phyloP scores from a whole-genome alignment of 2,888 invertebrate species.

The Eupelmus urozonus region DNA sequence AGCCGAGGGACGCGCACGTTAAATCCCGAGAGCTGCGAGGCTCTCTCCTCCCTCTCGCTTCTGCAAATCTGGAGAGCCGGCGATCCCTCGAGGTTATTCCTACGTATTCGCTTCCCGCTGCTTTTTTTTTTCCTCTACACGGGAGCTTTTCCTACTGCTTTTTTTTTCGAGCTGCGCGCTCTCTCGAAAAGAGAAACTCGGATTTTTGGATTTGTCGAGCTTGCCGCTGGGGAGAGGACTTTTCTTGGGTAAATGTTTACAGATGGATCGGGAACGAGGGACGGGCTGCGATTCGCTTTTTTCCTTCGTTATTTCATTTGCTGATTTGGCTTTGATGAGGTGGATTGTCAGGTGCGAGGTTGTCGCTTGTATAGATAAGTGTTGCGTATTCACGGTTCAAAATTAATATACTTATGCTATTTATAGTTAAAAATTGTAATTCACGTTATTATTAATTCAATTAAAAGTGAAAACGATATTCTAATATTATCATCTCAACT shows the following conservation, averaged over 20 bases:
- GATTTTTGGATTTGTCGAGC: conserved; percentile 48
- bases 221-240: neutral
- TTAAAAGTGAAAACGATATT: too few relatives aligned
- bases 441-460: too few relatives aligned
- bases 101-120: conserved; percentile 37
- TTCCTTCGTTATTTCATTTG: conserved; percentile 2
- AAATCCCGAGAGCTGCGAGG: conserved; percentile 55
- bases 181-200: conserved; percentile 38
- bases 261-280: conserved; percentile 8
- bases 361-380: too few relatives aligned
- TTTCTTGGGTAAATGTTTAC: conserved; percentile 24
- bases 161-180: too few relatives aligned
- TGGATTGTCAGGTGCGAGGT: too few relatives aligned
- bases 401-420: too few relatives aligned
- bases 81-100: conserved; percentile 47
- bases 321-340: conserved; percentile 13
- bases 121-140: conserved; percentile 42
- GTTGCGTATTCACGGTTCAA: too few relatives aligned
- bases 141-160: conserved; percentile 4
- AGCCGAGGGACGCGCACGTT: conserved; percentile 40
- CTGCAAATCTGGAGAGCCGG: neutral
- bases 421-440: too few relatives aligned
- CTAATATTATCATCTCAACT: too few relatives aligned
- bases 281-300: neutral
- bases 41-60: neutral